A percentile compares a stretch with the other conserved stretches of the same genome.
phyloP scores from a whole-genome alignment of 2,113 vertebrate species.

The Pholis gunnellus region DNA sequence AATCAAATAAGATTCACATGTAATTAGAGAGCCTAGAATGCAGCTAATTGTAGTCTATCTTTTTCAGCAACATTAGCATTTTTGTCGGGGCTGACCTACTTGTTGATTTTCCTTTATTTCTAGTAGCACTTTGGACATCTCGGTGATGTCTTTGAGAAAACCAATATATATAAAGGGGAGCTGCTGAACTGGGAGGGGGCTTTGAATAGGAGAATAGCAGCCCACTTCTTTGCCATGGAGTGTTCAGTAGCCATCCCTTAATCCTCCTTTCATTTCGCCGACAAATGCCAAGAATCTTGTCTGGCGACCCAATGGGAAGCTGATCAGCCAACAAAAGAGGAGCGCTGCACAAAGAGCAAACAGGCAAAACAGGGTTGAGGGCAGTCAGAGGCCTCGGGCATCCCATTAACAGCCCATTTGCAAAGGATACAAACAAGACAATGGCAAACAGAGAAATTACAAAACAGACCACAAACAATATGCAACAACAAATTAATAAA shows the following conservation, averaged over 20 bases:
- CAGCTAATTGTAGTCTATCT: neutral
- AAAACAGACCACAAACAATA: constrained; percentile 51
- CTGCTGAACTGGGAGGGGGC: constrained; percentile 68
- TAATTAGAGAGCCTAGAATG: neutral
- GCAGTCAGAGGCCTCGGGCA: constrained; percentile 67
- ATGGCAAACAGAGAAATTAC: constrained; percentile 45
- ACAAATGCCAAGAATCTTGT: constrained; percentile 96
- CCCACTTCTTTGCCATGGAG: constrained; percentile 90
- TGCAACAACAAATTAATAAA: constrained; percentile 47
- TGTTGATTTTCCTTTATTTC: constrained; percentile 76
- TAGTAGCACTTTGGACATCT: constrained; percentile 59
- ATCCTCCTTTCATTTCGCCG: constrained; percentile 97
- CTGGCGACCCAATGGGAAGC: constrained; percentile 91
- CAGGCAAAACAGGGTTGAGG: constrained; percentile 79
- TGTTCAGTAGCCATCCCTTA: constrained; percentile 92
- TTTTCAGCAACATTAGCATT: constrained; percentile 6
- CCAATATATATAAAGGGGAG: constrained; percentile 80
- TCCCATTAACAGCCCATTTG: constrained; percentile 64
- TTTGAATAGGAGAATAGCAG: constrained; percentile 83
- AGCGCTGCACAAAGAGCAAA: constrained; percentile 88
- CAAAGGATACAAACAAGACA: constrained; percentile 56
- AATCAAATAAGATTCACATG: neutral
- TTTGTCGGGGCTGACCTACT: constrained; percentile 60
- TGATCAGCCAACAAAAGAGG: constrained; percentile 96
- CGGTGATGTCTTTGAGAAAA: constrained; percentile 79